Base-by-base conservation (phyloP, 2,888 invertebrate genomes). In the Drosophila gaucha region DNA sequence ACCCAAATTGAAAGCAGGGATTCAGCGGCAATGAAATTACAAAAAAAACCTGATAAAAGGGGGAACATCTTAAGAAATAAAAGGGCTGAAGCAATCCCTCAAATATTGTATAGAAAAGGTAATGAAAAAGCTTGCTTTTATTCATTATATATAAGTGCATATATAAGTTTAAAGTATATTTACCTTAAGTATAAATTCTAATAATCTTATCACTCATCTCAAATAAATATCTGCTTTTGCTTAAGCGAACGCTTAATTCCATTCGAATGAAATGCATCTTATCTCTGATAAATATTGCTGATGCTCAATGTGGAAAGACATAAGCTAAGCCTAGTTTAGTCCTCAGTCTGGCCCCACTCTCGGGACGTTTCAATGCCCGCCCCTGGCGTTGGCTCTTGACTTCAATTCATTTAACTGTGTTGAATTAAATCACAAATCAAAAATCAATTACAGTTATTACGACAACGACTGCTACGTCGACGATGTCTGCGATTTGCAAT, bases 341-440 rank as follows among this genome's bases (percentile, higher is more conserved):
- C 20, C 36, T 1, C 35, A 35, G 16, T 8, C n/a, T 5, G n/a
- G 26, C 26, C 38, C n/a, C 16, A 14, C 36, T 46, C 6, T 16
- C 2, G 31, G 41, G 57, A n/a, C n/a, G n/a, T n/a, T 35, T 44
- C 6, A 14, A 51, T 55, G 33, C 14, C 14, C 41, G 33, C 51
- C 30, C 20, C 30, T 5, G 33, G 68, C 22, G 44, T 18, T 41
- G 46, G 38, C 50, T 67, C 58, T 36, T 38, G 59, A 55, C 58
- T 67, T 71, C 80, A 82, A 84, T 82, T 82, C 85, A 82, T 82
- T 82, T 82, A 82, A 82, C 80, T 82, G 79, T 80, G 83, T 87
- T 80, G 90, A 90, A 90, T 90, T 90, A 90, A 90, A 90, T 90
- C 89, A 90, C 90, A 90, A 90, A 90, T 90, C 90, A 90, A 90